Evolutionary conservation across 2,113 vertebrate genomes (phyloP).

Genomic region (Vidua macroura): DNA sequence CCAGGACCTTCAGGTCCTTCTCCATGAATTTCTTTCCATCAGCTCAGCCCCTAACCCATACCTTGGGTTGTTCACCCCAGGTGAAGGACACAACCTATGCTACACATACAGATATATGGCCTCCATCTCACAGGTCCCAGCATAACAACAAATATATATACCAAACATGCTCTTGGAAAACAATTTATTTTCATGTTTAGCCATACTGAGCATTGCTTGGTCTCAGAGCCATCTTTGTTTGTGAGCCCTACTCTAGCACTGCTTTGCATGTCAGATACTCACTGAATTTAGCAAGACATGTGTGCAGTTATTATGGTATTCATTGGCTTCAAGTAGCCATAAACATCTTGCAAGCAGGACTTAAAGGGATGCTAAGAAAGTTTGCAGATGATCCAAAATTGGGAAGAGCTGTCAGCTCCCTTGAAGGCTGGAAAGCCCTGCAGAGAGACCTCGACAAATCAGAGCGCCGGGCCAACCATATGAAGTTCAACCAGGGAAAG

Average conservation of each 20-base stretch:
- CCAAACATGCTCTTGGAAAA: neutral
- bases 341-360: neutral
- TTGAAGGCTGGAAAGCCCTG: neutral
- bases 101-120: fast-evolving
- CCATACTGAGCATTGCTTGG: neutral
- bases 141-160: too few species aligned
- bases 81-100: neutral
- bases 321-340: neutral
- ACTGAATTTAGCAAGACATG: neutral
- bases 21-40: neutral
- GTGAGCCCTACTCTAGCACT: neutral
- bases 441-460: neutral
- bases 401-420: neutral
- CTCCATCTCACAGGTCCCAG: fast-evolving
- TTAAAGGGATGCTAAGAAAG: neutral
- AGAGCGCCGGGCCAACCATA: fast-evolving
- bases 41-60: neutral
- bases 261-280: neutral
- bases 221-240: neutral
- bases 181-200: fast-evolving
- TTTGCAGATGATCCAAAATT: neutral
- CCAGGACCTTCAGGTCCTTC: neutral
- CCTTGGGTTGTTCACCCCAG: neutral
- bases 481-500: neutral
- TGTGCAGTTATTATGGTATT: neutral